Conservation (phyloP, 2,888 invertebrate species). For the Resseliella maxima region DNA sequence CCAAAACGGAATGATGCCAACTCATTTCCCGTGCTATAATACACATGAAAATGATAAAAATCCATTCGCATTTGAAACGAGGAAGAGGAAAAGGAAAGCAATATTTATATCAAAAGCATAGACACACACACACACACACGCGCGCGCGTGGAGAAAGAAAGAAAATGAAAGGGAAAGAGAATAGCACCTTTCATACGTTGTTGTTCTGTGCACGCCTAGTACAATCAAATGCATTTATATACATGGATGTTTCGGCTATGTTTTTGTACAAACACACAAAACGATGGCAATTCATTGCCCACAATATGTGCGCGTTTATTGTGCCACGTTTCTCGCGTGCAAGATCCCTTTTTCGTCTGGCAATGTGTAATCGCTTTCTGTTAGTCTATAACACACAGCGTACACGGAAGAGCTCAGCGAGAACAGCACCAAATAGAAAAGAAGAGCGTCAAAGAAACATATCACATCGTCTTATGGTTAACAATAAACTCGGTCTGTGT, state of each 20-base stretch:
- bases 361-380: neutral
- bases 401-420: neutral
- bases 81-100: slow-evolving; percentile 11
- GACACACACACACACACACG: too few species aligned
- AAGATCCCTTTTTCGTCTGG: slow-evolving; percentile 11
- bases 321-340: neutral
- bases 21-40: slow-evolving; percentile 7
- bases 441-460: slow-evolving; percentile 22
- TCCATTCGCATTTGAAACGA: neutral
- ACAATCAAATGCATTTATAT: slow-evolving; percentile 8
- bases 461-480: slow-evolving; percentile 17
- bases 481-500: slow-evolving; percentile 19
- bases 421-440: too few species aligned
- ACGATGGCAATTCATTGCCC: neutral
- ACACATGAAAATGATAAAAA: slow-evolving; percentile 30
- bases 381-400: neutral
- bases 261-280: neutral
- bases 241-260: neutral
- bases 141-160: too few species aligned
- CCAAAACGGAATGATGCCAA: slow-evolving; percentile 20
- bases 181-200: neutral
- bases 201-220: neutral
- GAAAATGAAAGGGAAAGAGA: too few species aligned
- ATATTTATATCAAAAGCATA: neutral
- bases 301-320: neutral